Conservation (phyloP, 2,797 vertebrate species). For the Leucoraja ocellata region DNA sequence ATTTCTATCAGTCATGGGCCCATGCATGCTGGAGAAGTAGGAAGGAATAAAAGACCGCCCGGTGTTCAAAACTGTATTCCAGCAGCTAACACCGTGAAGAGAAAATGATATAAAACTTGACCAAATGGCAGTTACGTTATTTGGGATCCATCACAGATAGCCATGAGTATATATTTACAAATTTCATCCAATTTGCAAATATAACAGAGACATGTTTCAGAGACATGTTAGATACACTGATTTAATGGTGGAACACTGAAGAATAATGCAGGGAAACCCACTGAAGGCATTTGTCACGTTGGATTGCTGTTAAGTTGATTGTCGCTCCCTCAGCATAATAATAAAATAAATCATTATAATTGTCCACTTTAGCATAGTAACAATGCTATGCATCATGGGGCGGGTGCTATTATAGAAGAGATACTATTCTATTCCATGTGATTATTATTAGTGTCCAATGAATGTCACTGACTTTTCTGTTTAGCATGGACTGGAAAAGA, state of each 20-base stretch:
- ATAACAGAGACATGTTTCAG: not conserved
- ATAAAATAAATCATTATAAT: slow-evolving; percentile 8
- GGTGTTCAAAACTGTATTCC: not conserved
- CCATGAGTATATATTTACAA: not conserved
- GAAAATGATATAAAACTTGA: not conserved
- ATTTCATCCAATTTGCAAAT: not conserved
- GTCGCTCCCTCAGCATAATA: not conserved
- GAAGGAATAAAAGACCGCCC: slow-evolving; percentile 2
- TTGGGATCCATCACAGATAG: not conserved
- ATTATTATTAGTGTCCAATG: not conserved
- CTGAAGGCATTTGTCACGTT: not conserved
- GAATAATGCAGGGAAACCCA: not conserved
- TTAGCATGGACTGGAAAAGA: not conserved
- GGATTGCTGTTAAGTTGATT: not conserved
- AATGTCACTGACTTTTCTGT: not conserved
- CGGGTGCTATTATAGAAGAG: not conserved
- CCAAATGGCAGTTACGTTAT: not conserved
- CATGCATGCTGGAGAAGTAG: not conserved
- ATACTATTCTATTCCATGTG: not conserved
- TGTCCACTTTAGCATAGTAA: not conserved
- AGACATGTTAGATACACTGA: not conserved
- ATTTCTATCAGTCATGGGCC: not conserved
- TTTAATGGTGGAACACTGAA: not conserved
- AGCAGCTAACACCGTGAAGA: not conserved
- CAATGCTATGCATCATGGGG: not conserved